Evolutionary conservation across 2,888 invertebrate species (phyloP), one percentile per base, ranked within the genome.

Genomic region (Amblyteles armatorius): DNA sequence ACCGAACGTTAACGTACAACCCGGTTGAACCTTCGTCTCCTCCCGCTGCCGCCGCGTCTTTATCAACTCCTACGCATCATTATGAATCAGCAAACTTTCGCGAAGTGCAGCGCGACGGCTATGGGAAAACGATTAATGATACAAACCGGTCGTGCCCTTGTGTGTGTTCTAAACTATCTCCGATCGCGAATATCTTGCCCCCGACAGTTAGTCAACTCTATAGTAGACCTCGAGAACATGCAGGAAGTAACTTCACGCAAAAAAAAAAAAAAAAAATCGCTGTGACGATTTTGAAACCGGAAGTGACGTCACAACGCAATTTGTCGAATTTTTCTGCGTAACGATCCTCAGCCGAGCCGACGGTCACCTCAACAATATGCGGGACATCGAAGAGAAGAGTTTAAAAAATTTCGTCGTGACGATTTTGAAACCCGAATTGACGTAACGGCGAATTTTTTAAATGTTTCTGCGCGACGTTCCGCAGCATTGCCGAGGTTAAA

Each of bases 21-120:
- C 77, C 77, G 79, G 76, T 78, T 74, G 68, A 26, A 72, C 57
- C 52, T 69, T 82, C 77, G 78, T 78, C 79, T 81, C 74, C 40
- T 19, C 74, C 65, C 48, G 60, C 79, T 57, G 82, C 78, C 76
- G 63, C 63, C 83, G 57, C 57, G 77, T 80, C 83, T 84, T 87
- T 84, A 83, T 82, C 80, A 86, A 87, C 85, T 86, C 89, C 88
- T 85, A 88, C 88, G 87, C 86, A 88, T 87, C 88, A 82, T 87
- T 84, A 80, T 85, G 86, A 87, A 88, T 89, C 81, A 82, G 82
- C 72, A 36, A 50, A 57, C 67, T 67, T 73, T 73, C 36, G n/a
- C 36, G 29, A 78, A 73, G 57, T 83, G 82, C 63, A 71, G 33
- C 40, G 44, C 79, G 74, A 65, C 68, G 60, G 48, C 71, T 36